Evolutionary conservation across 2,888 invertebrate species (phyloP).

Genomic region (Spatulosminthurus flaviceps): DNA sequence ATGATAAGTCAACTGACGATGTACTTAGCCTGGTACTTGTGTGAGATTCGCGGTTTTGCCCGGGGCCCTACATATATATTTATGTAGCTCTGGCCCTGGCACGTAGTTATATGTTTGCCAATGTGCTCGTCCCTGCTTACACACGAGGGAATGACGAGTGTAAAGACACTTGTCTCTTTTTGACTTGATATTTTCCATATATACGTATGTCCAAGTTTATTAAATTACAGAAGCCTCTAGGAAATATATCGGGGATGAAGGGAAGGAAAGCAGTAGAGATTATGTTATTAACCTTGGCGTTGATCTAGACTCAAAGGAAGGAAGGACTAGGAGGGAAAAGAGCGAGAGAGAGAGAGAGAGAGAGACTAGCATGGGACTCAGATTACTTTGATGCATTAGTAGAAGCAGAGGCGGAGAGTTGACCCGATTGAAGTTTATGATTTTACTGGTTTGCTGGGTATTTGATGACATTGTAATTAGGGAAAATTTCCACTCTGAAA

Average conservation of each 20-base stretch:
- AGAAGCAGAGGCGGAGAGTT: background rate
- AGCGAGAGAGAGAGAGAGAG: background rate
- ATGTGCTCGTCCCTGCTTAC: too few relatives aligned
- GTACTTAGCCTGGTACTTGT: slow-evolving; percentile 4
- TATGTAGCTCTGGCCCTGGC: background rate
- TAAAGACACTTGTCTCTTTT: background rate
- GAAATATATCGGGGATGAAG: background rate
- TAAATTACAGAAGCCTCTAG: slow-evolving; percentile 1
- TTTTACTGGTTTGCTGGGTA: background rate
- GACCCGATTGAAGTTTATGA: slow-evolving; percentile 18
- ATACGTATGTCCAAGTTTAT: slow-evolving; percentile 18
- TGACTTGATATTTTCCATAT: background rate
- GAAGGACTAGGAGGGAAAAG: too few relatives aligned
- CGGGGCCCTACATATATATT: background rate
- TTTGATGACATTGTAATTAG: slow-evolving; percentile 18
- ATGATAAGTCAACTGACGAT: slow-evolving; percentile 14
- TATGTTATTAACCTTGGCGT: slow-evolving; percentile 23
- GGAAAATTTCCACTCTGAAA: background rate
- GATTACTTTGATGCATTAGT: background rate
- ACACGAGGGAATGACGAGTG: background rate
- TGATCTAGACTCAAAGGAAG: slow-evolving; percentile 9
- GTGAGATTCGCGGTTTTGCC: slow-evolving; percentile 6
- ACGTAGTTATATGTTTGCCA: too few relatives aligned
- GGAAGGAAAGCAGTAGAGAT: background rate
- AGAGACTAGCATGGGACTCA: background rate